Evolutionary conservation across 1,140 invertebrate genomes (phyloP).

Genomic region (Drosophila fuyamai): DNA sequence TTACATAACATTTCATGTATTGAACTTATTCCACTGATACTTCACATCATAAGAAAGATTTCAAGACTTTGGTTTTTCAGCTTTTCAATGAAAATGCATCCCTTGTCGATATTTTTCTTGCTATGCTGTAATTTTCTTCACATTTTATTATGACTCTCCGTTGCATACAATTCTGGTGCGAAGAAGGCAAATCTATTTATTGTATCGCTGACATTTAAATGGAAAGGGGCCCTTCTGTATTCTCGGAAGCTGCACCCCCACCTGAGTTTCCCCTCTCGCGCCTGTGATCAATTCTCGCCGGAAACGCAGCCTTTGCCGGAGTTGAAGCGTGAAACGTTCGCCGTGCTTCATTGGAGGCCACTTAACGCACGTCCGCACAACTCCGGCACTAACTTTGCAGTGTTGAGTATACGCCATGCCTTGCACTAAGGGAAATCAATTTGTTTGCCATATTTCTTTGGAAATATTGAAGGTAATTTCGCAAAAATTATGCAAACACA

Average conservation of each 20-base stretch:
- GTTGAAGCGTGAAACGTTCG: constrained; percentile 58
- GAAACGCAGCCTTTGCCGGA: constrained; percentile 1
- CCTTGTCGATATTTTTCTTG: background rate
- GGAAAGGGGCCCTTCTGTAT: background rate
- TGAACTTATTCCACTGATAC: too few relatives aligned
- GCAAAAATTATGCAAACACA: constrained; percentile 54
- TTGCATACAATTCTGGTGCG: background rate
- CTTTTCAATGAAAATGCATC: too few relatives aligned
- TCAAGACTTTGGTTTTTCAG: too few relatives aligned
- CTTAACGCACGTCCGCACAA: constrained; percentile 72
- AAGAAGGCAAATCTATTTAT: background rate
- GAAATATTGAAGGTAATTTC: constrained; percentile 42
- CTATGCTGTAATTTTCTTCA: background rate
- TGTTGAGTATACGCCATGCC: constrained; percentile 54
- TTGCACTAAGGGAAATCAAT: constrained; percentile 37
- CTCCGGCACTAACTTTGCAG: constrained; percentile 25
- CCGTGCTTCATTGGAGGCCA: constrained; percentile 63
- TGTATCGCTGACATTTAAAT: background rate
- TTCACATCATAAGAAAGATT: too few relatives aligned
- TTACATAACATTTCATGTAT: too few relatives aligned
- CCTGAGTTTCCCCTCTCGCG: background rate
- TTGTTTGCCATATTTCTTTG: constrained; percentile 35
- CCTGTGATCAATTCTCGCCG: constrained; percentile 7
- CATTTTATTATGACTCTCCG: background rate
- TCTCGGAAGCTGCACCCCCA: background rate